Conservation (phyloP, 2,113 vertebrate species). For the Silurus glanis region DNA sequence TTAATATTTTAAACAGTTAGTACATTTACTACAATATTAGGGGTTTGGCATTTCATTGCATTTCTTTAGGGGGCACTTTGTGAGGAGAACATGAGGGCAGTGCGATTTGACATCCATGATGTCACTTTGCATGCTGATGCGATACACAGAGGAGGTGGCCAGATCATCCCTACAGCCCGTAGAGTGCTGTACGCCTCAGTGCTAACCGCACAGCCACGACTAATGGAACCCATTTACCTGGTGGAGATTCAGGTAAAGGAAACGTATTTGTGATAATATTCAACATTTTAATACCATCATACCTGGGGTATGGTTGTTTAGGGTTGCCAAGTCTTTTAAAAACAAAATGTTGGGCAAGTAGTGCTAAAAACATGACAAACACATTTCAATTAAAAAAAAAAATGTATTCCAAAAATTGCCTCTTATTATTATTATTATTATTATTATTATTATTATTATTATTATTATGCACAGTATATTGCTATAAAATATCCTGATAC, state of each 20-base stretch:
- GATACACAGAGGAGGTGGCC: conserved; percentile 62
- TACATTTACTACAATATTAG: not conserved
- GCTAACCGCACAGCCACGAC: conserved; percentile 60
- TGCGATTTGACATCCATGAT: conserved; percentile 64
- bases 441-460: too few species aligned
- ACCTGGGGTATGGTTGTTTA: not conserved
- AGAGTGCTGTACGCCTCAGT: conserved; percentile 61
- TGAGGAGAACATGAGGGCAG: conserved; percentile 64
- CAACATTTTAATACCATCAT: not conserved
- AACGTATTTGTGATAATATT: not conserved
- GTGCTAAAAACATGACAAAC: not conserved
- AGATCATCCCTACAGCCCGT: conserved; percentile 65
- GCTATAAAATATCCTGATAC: not conserved
- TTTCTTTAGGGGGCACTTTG: conserved; percentile 61
- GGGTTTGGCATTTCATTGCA: not conserved
- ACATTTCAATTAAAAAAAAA: not conserved
- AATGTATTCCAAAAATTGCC: not conserved
- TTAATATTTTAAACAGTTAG: not conserved
- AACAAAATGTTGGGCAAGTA: not conserved
- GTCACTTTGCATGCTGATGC: conserved; percentile 65
- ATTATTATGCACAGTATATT: not conserved
- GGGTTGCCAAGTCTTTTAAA: not conserved
- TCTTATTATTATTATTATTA: not conserved
- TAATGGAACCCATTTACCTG: conserved; percentile 68
- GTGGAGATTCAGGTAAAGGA: conserved; percentile 67